These are phyloP conservation scores for Phyllotreta cruciferae DNA, from an alignment of 2,888 invertebrate genomes.

Conservation along the genomic window DNA sequence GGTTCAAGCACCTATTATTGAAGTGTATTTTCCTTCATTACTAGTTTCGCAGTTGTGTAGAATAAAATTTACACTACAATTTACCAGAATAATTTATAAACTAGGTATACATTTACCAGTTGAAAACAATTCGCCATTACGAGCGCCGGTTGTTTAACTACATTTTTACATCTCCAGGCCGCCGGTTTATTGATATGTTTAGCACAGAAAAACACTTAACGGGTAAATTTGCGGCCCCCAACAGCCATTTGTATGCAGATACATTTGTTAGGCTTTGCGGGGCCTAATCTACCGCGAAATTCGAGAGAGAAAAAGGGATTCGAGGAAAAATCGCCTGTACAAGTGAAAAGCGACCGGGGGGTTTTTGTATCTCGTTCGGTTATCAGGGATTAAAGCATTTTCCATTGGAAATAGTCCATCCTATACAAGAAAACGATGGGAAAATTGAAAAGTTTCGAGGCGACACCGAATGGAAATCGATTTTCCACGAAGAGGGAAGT, in stretches of 20 bases:
- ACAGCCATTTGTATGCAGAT: slow-evolving; percentile 24
- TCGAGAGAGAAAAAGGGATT: slow-evolving; percentile 12
- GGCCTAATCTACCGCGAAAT: slow-evolving; percentile 22
- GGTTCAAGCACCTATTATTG: no score
- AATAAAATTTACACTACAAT: no score
- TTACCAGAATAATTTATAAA: no score
- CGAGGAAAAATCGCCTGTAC: slow-evolving; percentile 14
- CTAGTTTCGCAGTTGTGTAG: no score
- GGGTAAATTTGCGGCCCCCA: slow-evolving; percentile 12
- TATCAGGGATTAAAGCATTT: slow-evolving; percentile 16
- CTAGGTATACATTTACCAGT: no score
- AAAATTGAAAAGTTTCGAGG: no score
- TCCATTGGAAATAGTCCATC: neutral
- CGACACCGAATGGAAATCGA: no score
- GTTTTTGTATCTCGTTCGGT: neutral
- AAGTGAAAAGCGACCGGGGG: slow-evolving; percentile 17
- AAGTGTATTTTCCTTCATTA: no score
- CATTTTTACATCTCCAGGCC: neutral
- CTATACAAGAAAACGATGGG: no score
- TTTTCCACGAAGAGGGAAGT: no score
- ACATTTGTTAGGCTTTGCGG: slow-evolving; percentile 21
- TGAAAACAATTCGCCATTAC: no score
- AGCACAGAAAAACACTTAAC: slow-evolving; percentile 20
- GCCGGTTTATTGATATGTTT: slow-evolving; percentile 22
- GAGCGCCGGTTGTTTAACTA: no score